Percentiles rank a stretch among this genome's conserved stretches.
These are phyloP conservation scores for Asobara japonica DNA, from an alignment of 1,140 invertebrate species.

Conservation along the genomic window DNA sequence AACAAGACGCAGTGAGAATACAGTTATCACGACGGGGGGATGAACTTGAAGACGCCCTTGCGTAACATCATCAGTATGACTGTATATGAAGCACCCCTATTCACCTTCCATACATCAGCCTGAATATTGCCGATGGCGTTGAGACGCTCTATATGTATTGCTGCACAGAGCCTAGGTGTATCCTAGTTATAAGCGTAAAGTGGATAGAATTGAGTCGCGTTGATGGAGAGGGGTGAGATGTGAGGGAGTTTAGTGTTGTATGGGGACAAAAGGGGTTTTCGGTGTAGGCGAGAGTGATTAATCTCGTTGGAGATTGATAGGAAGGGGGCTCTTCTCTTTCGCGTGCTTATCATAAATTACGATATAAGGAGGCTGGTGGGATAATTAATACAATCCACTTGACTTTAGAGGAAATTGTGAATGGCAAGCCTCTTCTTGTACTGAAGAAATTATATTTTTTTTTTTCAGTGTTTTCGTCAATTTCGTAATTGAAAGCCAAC, in stretches of 20 bases:
- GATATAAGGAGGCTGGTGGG: constrained; percentile 53
- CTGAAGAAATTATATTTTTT: not conserved
- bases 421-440: not conserved
- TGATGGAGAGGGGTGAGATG: constrained; percentile 7
- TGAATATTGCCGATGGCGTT: constrained; percentile 9
- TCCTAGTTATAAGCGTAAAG: constrained; percentile 34
- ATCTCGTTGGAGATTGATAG: constrained; percentile 31
- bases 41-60: constrained; percentile 19
- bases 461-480: too few relatives aligned
- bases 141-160: constrained; percentile 1
- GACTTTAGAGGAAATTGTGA: not conserved
- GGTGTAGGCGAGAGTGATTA: constrained; percentile 30
- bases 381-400: constrained; percentile 56
- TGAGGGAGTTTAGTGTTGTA: constrained; percentile 1
- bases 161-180: not conserved
- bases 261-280: not conserved
- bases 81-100: not conserved
- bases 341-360: constrained; percentile 53
- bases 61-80: constrained; percentile 1
- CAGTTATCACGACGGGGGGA: constrained; percentile 19
- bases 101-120: not conserved
- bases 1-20: constrained; percentile 3
- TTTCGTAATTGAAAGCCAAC: too few relatives aligned
- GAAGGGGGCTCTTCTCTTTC: not conserved
- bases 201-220: constrained; percentile 21